Percentiles rank a stretch among this genome's conserved stretches.
Evolutionary conservation across 53 echinoderm and acorn worm species (phyloP).

Genomic region (Arbacia lixula): DNA sequence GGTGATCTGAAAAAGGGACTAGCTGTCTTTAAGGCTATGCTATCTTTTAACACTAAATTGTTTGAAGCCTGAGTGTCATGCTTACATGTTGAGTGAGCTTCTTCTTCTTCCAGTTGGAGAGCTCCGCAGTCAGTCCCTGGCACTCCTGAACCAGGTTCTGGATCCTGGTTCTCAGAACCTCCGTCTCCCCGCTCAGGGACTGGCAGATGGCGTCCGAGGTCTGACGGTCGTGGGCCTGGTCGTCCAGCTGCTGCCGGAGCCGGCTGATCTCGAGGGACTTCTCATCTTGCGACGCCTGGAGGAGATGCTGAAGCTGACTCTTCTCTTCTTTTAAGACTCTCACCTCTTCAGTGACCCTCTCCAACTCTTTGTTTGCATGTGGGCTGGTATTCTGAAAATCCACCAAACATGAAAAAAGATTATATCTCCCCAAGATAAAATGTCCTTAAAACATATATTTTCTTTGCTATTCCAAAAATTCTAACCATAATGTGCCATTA

Average conservation of each 20-base stretch:
- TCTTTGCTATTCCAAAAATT: too few species aligned
- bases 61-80: too few species aligned
- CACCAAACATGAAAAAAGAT: constrained; percentile 8
- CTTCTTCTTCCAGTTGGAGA: constrained; percentile 22
- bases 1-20: too few species aligned
- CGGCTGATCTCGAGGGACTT: constrained; percentile 17
- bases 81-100: not conserved
- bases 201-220: constrained; percentile 20
- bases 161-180: constrained; percentile 5
- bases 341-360: constrained; percentile 6
- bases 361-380: not conserved
- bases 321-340: not conserved
- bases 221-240: not conserved
- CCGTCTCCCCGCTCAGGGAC: constrained; percentile 30
- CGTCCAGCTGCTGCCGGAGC: not conserved
- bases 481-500: too few species aligned
- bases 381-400: not conserved
- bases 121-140: not conserved
- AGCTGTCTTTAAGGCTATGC: too few species aligned
- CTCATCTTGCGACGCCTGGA: not conserved
- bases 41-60: too few species aligned
- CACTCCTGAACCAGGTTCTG: constrained; percentile 17
- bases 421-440: not conserved
- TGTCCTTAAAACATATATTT: not conserved
- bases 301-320: not conserved